These are phyloP conservation scores for Plectropomus leopardus DNA, from an alignment of 2,113 vertebrate species.

Conservation along the genomic window DNA sequence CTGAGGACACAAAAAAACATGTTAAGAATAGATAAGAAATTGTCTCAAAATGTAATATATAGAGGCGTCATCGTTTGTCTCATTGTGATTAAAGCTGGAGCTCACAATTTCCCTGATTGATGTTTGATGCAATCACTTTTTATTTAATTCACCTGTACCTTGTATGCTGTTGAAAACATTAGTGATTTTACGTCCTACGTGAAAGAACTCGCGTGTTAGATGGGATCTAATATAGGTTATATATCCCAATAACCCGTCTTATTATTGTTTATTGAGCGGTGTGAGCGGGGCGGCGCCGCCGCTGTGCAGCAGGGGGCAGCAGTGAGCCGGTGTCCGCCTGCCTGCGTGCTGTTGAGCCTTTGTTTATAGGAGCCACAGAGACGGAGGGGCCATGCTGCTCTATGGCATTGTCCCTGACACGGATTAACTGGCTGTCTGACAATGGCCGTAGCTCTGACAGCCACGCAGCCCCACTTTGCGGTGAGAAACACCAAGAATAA, in stretches of 20 bases:
- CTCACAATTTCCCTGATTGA: too few relatives aligned
- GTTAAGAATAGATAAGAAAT: background rate
- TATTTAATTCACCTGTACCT: background rate
- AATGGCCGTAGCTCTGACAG: constrained; percentile 74
- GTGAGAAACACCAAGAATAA: constrained; percentile 41
- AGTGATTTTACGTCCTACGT: background rate
- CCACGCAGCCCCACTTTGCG: constrained; percentile 49
- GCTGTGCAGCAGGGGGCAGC: constrained; percentile 76
- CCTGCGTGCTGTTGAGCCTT: constrained; percentile 84
- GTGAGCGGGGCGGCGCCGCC: constrained; percentile 23
- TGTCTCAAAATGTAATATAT: background rate
- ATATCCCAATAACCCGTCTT: constrained; percentile 14
- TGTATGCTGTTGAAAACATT: background rate
- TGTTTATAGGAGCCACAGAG: constrained; percentile 88
- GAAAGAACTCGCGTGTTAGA: background rate
- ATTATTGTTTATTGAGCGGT: constrained; percentile 24
- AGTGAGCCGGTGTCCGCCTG: constrained; percentile 47
- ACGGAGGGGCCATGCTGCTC: constrained; percentile 85
- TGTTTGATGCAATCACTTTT: background rate
- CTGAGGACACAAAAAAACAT: background rate
- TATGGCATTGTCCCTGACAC: constrained; percentile 83
- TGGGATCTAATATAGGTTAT: background rate
- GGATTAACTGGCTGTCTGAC: constrained; percentile 77
- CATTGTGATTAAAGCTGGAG: background rate
- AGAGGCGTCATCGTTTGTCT: background rate